Percentiles rank a stretch among this genome's conserved stretches.
Conservation (phyloP, 2,113 vertebrate species). For the Podarcis cretensis region DNA sequence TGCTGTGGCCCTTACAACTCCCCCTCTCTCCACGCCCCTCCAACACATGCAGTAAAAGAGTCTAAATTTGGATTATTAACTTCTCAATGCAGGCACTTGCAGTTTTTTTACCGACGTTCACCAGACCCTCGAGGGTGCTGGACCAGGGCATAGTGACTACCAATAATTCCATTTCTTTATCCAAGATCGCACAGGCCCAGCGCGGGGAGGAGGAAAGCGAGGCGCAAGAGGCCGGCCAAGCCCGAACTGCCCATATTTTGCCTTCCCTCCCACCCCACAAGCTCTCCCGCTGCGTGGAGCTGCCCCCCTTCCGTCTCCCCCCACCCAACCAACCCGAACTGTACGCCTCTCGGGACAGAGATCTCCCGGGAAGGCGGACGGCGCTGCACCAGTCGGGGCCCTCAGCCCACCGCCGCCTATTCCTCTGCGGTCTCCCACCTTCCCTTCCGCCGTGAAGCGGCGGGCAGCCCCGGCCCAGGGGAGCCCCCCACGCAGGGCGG, state of each 20-base stretch:
- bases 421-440: too few relatives aligned
- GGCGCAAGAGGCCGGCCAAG: background rate
- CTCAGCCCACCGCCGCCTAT: too few relatives aligned
- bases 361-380: too few relatives aligned
- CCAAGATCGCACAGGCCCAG: background rate
- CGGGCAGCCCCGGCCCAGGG: too few relatives aligned
- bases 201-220: background rate
- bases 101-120: too few relatives aligned
- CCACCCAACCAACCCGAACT: background rate
- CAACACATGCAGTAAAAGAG: background rate
- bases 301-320: background rate
- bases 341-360: background rate
- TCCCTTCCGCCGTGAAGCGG: too few relatives aligned
- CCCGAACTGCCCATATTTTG: background rate
- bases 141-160: background rate
- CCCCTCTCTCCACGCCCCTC: background rate
- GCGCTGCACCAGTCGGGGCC: too few relatives aligned
- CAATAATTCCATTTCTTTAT: background rate
- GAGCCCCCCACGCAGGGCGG: background rate
- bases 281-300: background rate
- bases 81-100: background rate
- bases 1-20: background rate
- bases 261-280: background rate
- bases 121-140: background rate
- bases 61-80: background rate